Evolutionary conservation across 2,888 invertebrate genomes (phyloP), one percentile per base, ranked within the genome.

Genomic region (Strigamia maritima): DNA sequence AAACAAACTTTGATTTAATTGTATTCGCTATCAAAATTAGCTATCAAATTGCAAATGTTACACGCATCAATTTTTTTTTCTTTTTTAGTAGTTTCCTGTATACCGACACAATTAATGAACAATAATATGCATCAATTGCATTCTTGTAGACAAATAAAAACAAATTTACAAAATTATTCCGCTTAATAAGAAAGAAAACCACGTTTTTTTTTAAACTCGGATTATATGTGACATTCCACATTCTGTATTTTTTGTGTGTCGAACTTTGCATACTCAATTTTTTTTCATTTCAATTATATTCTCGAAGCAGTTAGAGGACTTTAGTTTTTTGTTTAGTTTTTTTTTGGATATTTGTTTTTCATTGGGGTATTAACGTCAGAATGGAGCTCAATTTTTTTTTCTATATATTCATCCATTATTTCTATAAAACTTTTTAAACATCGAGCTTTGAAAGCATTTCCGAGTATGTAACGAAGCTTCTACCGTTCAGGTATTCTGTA

Each of bases 1-100:
- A 77, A 77, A 77, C 70, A 28, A 70, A 70, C n/a, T 70, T 70
- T 70, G 70, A 70, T 70, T 54, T 70, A 70, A 12, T 70, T 70
- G 70, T 70, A 70, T 70, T 70, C 26, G 70, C 70, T n/a, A 70
- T 70, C 12, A 70, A 65, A 60, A 19, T 54, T 54, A 54, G 54
- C 54, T 54, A n/a, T 54, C 8, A 54, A 54, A 54, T 44, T 54
- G 54, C 54, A 54, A 54, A 54, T 54, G 54, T 54, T 54, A 54
- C 54, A 54, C n/a, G 54, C 54, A 54, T 54, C 54, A 19, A 44
- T 44, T 54, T 54, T 70, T 70, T 26, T 70, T 28, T 10, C 49
- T 70, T 28, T 12, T 70, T 70, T 70, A 70, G 28, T 70, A 70
- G 70, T 70, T 24, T 14, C 8, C 70, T 70, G 70, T 70, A 70